Evolutionary conservation across 2,888 invertebrate species (phyloP), one percentile per base, ranked within the genome.

Genomic region (Villa cingulata): DNA sequence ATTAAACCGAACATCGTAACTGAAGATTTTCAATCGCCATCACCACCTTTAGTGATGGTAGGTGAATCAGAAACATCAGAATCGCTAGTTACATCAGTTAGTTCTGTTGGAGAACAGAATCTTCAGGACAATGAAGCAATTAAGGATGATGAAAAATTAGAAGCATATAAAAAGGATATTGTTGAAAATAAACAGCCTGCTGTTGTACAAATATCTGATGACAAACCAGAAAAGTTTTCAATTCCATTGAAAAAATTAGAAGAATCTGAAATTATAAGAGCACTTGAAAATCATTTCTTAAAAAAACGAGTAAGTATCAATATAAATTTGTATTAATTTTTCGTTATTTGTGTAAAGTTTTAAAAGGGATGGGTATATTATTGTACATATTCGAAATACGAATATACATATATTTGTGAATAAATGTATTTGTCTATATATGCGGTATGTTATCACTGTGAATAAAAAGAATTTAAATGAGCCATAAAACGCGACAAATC

Each of bases 191-290:
- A 38, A 51, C 63, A 39, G 32, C 68, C 45, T 65, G 64, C 51
- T 72, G 72, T 53, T 71, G 72, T 37, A 71, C 72, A 36, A 70
- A 73, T 62, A 71, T 72, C 49, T 70, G 74, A 54, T 70, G 63
- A 75, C 74, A 55, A 77, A 73, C 63, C 66, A 68, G 54, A 74
- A 70, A 45, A 77, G 72, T 62, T 68, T 55, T 71, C 71, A 12
- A 68, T 71, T 51, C 70, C 74, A 7, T 70, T 75, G 53, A 72
- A 73, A 53, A 69, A 72, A 47, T 68, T 70, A 10, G 66, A 63
- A 34, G 76, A 76, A 44, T 71, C 71, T 53, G 75, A 75, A 61
- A 76, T 77, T 1, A 76, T 77, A 76, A 70, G 75, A 36, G 76
- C 77, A n/a, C 72, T 76, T 50, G 77, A 77, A 37, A 42, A 36